Evolutionary conservation across 2,888 invertebrate species (phyloP).

Genomic region (Pachymerium ferrugineum): DNA sequence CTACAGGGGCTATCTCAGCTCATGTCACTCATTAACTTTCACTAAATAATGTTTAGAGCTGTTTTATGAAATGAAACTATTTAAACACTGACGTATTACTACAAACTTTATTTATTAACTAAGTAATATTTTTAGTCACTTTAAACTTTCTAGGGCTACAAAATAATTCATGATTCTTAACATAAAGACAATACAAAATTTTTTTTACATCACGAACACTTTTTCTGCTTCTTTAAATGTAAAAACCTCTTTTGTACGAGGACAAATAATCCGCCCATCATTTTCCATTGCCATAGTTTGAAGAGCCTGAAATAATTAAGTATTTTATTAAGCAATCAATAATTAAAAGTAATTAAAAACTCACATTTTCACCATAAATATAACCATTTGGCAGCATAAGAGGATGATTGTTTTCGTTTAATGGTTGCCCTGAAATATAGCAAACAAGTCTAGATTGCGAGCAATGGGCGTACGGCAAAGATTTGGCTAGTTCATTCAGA

Average conservation of each 20-base stretch:
- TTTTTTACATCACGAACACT: constrained; percentile 87
- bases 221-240: constrained; percentile 88
- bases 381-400: constrained; percentile 98
- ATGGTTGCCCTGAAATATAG: constrained; percentile 75
- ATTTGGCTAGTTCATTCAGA: constrained; percentile 75
- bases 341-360: neutral
- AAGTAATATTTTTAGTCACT: neutral
- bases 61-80: no score
- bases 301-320: constrained; percentile 62
- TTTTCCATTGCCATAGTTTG: constrained; percentile 84
- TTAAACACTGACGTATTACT: no score
- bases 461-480: constrained; percentile 86
- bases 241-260: constrained; percentile 87
- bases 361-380: constrained; percentile 87
- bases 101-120: neutral
- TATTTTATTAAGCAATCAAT: neutral
- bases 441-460: constrained; percentile 93
- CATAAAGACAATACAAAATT: neutral
- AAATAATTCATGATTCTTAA: neutral
- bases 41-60: no score
- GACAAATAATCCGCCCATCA: constrained; percentile 86
- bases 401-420: constrained; percentile 96
- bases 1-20: no score
- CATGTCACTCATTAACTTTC: no score
- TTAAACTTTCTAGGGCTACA: neutral